A percentile compares a stretch with the other conserved stretches of the same genome.
Evolutionary conservation across 2,888 invertebrate species (phyloP).

Genomic region (Stenodema calcarata): DNA sequence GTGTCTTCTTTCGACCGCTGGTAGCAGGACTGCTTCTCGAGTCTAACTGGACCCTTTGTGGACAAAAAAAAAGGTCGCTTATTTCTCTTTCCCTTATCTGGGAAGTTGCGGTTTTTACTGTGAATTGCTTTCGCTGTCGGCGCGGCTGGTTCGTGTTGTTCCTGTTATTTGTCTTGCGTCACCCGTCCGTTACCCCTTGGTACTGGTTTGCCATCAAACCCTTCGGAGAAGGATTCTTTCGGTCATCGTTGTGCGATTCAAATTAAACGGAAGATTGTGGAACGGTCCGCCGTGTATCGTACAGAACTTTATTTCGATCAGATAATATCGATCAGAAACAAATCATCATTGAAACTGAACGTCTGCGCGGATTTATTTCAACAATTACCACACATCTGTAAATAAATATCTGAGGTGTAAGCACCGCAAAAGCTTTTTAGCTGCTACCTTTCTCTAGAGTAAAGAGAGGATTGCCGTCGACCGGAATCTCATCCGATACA

Average conservation of each 20-base stretch:
- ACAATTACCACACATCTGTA: too few species aligned
- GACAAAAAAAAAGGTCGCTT: neutral
- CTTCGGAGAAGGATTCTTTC: neutral
- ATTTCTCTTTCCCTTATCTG: slow-evolving; percentile 19
- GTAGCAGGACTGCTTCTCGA: neutral
- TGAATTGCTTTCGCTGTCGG: neutral
- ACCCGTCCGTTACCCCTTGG: neutral
- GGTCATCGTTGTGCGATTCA: neutral
- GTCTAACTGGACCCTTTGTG: slow-evolving; percentile 7
- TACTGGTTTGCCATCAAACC: neutral
- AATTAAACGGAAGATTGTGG: too few species aligned
- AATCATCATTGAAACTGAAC: too few species aligned
- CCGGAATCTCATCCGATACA: too few species aligned
- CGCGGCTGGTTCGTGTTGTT: neutral
- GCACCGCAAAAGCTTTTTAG: too few species aligned
- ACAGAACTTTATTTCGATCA: too few species aligned
- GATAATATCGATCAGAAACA: too few species aligned
- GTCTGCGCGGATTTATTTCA: too few species aligned
- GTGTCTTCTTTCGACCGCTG: neutral
- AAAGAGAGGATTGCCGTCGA: too few species aligned
- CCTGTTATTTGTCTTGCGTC: slow-evolving; percentile 2
- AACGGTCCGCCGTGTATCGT: too few species aligned
- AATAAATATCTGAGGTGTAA: too few species aligned
- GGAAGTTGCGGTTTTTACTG: slow-evolving; percentile 13
- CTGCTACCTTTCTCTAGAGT: too few species aligned